Base-by-base conservation (phyloP, 2,113 vertebrate genomes). In the Amia ocellicauda region DNA sequence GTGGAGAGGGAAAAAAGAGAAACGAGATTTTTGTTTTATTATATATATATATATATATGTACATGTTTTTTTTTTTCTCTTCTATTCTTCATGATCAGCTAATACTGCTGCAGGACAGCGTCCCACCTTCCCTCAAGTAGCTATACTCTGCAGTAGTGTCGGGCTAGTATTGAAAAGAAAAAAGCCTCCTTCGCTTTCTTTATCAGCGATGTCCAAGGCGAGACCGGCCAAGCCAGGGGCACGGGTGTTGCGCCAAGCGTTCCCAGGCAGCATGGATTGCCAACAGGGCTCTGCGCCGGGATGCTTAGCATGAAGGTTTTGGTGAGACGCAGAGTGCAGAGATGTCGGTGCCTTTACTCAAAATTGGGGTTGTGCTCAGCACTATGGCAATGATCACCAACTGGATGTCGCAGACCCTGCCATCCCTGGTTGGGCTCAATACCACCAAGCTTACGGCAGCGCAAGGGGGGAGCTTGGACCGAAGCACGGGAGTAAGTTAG, bases 301-400 rank as follows among this genome's bases (percentile, higher is more conserved):
- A 77, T 85, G 79, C 68, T 83, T 89, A 78, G 91, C 89, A 92
- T 92, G 91, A 91, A 88, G 88, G 88, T 77, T 74, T 78, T 88
- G 81, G 78, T 76, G 80, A 31, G 84, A 82, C 64, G 71, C 69
- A 70, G 70, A 72, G 78, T 78, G 88, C 85, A 85, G 87, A 87
- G 77, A 98, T 97, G 95, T 92, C 94, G 82, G 93, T 96, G 84
- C 93, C 95, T 80, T 83, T 98, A 86, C 90, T 97, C 61, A 97
- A 98, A 90, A 94, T 98, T 85, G 96, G 96, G 74, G 94, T 96
- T 68, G 93, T 98, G 86, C 94, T 98, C 69, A 98, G 96, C 91
- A 98, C 94, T 84, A 97, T 98, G 96, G 95, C 95, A 70, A 96
- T 98, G 94, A 97, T 98, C 83, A 97, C 94, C 89, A 98, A 98